Conservation (phyloP, 2,888 invertebrate genomes). For the Cephus pulcher region DNA sequence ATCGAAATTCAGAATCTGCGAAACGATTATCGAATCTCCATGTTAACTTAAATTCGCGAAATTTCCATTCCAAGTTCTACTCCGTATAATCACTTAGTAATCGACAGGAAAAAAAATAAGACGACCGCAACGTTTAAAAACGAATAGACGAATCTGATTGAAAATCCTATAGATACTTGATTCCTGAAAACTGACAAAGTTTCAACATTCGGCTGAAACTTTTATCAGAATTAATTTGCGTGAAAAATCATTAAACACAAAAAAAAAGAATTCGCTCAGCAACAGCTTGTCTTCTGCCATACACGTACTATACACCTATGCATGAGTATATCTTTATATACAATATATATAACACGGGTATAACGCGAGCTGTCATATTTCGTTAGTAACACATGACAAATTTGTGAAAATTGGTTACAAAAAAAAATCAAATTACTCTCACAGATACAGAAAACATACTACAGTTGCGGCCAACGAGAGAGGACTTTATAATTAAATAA, state of each 20-base stretch:
- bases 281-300: too few relatives aligned
- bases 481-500: too few relatives aligned
- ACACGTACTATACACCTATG: too few relatives aligned
- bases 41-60: neutral
- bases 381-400: too few relatives aligned
- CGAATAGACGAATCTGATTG: neutral
- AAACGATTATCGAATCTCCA: neutral
- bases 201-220: neutral
- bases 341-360: too few relatives aligned
- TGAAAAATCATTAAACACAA: neutral
- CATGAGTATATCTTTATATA: too few relatives aligned
- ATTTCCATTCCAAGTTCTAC: neutral
- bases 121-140: neutral
- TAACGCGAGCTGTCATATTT: too few relatives aligned
- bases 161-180: neutral
- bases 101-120: neutral
- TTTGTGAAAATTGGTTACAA: too few relatives aligned
- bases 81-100: neutral
- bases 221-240: neutral
- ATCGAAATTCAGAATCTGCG: neutral
- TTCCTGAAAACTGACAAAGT: neutral
- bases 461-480: too few relatives aligned
- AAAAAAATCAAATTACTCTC: too few relatives aligned
- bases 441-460: too few relatives aligned
- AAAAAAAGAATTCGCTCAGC: neutral